Evolutionary conservation across 1,140 invertebrate species (phyloP).

Genomic region (Caenorhabditis briggsae): DNA sequence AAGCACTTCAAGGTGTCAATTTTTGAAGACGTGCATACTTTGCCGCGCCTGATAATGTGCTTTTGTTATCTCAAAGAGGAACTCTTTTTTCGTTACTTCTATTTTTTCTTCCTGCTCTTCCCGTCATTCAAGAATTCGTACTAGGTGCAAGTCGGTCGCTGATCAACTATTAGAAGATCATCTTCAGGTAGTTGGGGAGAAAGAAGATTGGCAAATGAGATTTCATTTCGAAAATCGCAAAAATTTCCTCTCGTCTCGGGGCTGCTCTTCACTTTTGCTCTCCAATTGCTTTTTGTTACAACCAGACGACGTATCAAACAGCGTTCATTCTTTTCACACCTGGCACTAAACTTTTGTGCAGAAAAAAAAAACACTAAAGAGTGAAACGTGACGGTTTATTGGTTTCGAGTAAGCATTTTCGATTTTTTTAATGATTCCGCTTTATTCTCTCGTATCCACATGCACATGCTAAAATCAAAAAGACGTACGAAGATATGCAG

Average conservation of each 20-base stretch:
- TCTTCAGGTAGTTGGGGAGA: slow-evolving; percentile 36
- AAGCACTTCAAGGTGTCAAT: slow-evolving; percentile 16
- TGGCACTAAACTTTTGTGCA: slow-evolving; percentile 11
- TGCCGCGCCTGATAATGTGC: not conserved
- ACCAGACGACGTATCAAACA: not conserved
- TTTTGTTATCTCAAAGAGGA: too few relatives aligned
- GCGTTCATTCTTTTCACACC: slow-evolving; percentile 42
- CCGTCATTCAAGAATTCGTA: not conserved
- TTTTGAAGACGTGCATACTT: not conserved
- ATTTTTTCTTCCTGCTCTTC: not conserved
- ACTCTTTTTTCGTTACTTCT: not conserved
- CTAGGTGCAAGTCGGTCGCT: not conserved
- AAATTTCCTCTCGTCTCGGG: not conserved
- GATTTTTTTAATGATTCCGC: slow-evolving; percentile 30
- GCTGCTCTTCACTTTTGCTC: not conserved
- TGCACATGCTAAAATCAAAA: slow-evolving; percentile 19
- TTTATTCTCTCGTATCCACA: not conserved
- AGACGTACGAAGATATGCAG: not conserved
- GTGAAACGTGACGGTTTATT: not conserved
- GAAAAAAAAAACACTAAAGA: not conserved
- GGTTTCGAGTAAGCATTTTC: slow-evolving; percentile 32
- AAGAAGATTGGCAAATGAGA: slow-evolving; percentile 53
- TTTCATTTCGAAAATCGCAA: slow-evolving; percentile 48
- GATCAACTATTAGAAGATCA: slow-evolving; percentile 48
- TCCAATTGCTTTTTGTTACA: slow-evolving; percentile 44